phyloP scores from a whole-genome alignment of 2,113 vertebrate species.

The Caretta caretta region DNA sequence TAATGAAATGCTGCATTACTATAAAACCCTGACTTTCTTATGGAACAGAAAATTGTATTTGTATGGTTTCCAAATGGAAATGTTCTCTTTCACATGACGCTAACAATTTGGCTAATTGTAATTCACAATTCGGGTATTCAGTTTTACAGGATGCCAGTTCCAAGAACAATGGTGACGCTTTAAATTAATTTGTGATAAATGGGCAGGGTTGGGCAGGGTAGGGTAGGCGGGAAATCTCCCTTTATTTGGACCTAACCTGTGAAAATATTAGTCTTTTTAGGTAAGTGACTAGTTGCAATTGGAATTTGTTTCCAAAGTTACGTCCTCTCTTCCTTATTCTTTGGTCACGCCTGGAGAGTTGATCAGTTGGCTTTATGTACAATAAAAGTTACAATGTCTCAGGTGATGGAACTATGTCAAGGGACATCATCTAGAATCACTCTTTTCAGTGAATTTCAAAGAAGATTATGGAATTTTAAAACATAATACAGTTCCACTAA shows the following conservation, averaged over 20 bases:
- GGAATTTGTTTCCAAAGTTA: neutral
- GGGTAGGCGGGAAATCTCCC: neutral
- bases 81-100: neutral
- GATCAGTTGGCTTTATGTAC: neutral
- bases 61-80: neutral
- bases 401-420: fast-evolving
- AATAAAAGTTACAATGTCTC: neutral
- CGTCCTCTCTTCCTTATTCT: neutral
- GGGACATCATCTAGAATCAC: neutral
- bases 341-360: neutral
- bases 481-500: neutral
- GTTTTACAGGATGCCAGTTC: neutral
- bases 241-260: neutral
- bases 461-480: neutral
- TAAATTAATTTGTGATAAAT: neutral
- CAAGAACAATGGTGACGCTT: neutral
- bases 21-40: neutral
- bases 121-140: neutral
- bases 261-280: fast-evolving
- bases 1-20: neutral
- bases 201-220: neutral
- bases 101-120: neutral
- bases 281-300: neutral
- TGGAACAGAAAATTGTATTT: neutral
- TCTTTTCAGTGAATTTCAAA: neutral